A percentile compares a stretch with the other conserved stretches of the same genome.
Conservation (phyloP, 1,140 invertebrate species). For the Dendrolimus kikuchii region DNA sequence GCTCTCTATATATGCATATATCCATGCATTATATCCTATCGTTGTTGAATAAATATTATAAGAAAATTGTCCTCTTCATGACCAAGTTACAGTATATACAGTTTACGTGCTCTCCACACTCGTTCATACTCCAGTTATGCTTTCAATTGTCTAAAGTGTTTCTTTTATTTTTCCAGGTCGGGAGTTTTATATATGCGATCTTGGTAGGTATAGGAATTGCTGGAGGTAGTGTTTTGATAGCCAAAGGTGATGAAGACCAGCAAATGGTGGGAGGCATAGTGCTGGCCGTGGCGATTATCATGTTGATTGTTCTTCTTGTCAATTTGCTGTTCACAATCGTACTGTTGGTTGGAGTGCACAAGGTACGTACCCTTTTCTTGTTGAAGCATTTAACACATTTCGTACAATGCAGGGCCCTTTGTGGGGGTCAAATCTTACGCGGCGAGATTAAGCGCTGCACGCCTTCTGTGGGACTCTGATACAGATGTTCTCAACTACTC, state of each 20-base stretch:
- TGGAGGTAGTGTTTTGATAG: background rate
- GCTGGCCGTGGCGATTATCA: conserved; percentile 4
- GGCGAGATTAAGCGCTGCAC: no score
- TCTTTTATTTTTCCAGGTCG: conserved; percentile 10
- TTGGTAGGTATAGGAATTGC: conserved; percentile 4
- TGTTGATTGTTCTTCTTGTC: conserved; percentile 10
- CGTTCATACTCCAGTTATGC: background rate
- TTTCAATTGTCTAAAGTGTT: conserved; percentile 4
- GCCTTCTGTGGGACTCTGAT: no score
- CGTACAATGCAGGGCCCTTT: no score
- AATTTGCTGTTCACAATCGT: conserved; percentile 21
- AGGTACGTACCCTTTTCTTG: conserved; percentile 22
- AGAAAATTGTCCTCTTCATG: background rate
- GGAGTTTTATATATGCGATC: conserved; percentile 1
- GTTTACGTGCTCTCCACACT: background rate
- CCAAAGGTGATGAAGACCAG: background rate
- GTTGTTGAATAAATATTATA: no score
- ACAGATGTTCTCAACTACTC: no score
- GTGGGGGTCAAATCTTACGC: no score
- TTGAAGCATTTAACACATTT: no score
- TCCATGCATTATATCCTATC: no score
- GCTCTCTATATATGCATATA: no score
- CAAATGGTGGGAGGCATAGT: background rate
- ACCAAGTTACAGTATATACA: background rate
- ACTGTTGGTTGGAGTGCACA: conserved; percentile 28